Conservation (phyloP, 1,140 invertebrate species). For the Drosophila ficusphila region DNA sequence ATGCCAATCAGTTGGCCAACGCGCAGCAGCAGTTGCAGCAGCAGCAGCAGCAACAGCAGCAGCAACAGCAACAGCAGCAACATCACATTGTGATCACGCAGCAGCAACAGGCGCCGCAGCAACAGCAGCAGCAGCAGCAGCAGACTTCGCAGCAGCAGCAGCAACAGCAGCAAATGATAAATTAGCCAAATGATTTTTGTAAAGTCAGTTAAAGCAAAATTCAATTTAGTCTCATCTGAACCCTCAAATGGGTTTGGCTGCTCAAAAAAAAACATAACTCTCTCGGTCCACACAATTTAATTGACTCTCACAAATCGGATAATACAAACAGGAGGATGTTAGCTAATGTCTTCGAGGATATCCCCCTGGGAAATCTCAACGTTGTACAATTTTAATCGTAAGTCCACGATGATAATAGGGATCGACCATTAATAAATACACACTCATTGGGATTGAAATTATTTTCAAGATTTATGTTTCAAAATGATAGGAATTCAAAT, state of each 20-base stretch:
- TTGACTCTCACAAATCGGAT: conserved; percentile 80
- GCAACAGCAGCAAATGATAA: conserved; percentile 78
- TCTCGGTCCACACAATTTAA: conserved; percentile 75
- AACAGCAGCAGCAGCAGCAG: conserved; percentile 49
- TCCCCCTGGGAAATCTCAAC: conserved; percentile 8
- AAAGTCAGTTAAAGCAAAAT: conserved; percentile 83
- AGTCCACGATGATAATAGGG: conserved; percentile 8
- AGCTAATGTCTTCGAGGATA: conserved; percentile 38
- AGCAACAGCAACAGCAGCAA: conserved; percentile 61
- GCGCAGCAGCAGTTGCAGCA: conserved; percentile 64
- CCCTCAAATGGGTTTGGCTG: conserved; percentile 4
- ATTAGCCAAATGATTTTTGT: conserved; percentile 84
- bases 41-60: conserved; percentile 62
- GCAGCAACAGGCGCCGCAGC: conserved; percentile 52
- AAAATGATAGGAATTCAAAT: too few species aligned
- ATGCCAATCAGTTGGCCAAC: conserved; percentile 64
- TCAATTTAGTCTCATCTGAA: conserved; percentile 35
- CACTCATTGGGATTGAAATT: not conserved
- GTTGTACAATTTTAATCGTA: conserved; percentile 25
- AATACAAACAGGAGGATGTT: conserved; percentile 40
- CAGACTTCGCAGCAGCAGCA: conserved; percentile 54
- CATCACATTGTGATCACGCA: conserved; percentile 73
- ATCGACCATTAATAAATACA: not conserved
- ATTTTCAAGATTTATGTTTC: too few species aligned
- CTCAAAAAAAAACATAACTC: conserved; percentile 17